Conservation (phyloP, 2,113 vertebrate genomes). For the Dasyprocta punctata region DNA sequence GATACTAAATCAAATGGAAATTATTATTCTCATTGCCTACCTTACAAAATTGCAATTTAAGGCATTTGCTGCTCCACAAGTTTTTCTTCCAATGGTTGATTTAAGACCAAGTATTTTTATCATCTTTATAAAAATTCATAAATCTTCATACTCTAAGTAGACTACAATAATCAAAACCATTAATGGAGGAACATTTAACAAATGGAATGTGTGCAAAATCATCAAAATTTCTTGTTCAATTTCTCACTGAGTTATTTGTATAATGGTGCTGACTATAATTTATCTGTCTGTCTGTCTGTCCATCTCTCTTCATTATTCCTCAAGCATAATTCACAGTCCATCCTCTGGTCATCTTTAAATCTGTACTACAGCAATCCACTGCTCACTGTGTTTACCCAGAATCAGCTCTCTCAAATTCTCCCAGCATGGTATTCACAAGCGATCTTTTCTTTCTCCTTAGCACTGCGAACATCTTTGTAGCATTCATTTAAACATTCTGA, state of each 20-base stretch:
- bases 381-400: neutral
- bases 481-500: neutral
- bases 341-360: neutral
- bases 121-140: constrained; percentile 66
- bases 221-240: constrained; percentile 54
- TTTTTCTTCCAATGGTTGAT: constrained; percentile 46
- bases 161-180: constrained; percentile 57
- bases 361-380: neutral
- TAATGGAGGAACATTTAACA: constrained; percentile 52
- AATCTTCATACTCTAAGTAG: constrained; percentile 61
- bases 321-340: neutral
- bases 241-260: constrained; percentile 47
- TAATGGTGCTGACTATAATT: constrained; percentile 24
- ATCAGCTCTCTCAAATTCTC: neutral
- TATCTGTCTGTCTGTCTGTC: neutral
- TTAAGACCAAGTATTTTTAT: constrained; percentile 65
- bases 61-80: constrained; percentile 53
- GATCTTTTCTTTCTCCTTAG: neutral
- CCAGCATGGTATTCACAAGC: neutral
- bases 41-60: constrained; percentile 62
- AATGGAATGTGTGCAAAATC: constrained; percentile 34
- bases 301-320: neutral
- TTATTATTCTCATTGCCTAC: constrained; percentile 62
- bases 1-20: constrained; percentile 71
- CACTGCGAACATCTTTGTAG: neutral